Evolutionary conservation across 2,113 vertebrate species (phyloP).

Genomic region (Oceanodroma tethys): DNA sequence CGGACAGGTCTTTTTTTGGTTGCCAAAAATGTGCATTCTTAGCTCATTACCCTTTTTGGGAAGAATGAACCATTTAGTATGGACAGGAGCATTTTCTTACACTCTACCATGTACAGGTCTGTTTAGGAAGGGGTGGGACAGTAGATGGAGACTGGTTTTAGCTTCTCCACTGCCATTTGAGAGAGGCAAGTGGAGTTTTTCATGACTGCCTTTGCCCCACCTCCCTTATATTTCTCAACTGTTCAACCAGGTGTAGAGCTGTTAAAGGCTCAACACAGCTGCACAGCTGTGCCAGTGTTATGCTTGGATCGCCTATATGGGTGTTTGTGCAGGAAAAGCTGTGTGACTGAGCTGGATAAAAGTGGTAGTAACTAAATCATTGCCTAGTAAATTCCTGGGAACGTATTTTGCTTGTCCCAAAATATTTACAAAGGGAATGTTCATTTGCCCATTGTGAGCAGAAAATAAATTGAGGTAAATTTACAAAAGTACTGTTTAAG

Average conservation of each 20-base stretch:
- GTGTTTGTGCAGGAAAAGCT: not conserved
- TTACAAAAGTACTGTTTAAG: not conserved
- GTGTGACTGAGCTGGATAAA: not conserved
- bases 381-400: not conserved
- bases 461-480: not conserved
- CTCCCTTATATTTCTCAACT: not conserved
- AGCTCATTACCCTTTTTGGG: not conserved
- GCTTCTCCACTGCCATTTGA: not conserved
- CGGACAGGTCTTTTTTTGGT: not conserved
- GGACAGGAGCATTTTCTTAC: not conserved
- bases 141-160: not conserved
- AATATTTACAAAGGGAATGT: not conserved
- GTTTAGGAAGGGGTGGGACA: not conserved
- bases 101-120: fast-evolving
- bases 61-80: not conserved
- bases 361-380: not conserved
- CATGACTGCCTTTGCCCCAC: not conserved
- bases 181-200: not conserved
- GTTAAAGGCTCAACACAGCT: not conserved
- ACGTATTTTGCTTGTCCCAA: not conserved
- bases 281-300: not conserved
- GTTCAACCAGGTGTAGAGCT: not conserved
- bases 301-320: not conserved
- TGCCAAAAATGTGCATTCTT: not conserved
- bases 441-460: not conserved